Base-by-base conservation (phyloP, 2,888 invertebrate genomes). In the Oeneis ivallda region DNA sequence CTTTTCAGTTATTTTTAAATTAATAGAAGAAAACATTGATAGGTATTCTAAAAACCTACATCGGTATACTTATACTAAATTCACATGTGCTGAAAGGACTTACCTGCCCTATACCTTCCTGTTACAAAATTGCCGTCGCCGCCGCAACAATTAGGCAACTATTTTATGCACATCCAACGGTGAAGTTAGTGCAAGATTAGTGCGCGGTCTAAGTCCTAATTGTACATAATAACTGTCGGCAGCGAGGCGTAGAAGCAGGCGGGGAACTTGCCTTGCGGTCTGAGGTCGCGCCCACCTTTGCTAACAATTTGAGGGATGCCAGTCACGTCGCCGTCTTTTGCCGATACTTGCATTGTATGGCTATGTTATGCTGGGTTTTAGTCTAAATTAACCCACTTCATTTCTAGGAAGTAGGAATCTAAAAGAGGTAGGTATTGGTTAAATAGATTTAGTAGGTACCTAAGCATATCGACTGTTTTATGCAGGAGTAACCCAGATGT, bases 61-160 rank as follows among this genome's bases (percentile, higher is more conserved):
- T n/a, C n/a, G n/a, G n/a, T 2, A 43, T 4, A 13, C n/a, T 4
- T 43, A n/a, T 6, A n/a, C 43, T 37, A 37, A 5, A 7, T 15
- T 6, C 15, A 7, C 17, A 15, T 47, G 17, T 47, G 15, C 15
- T 17, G 17, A 9, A 9, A 47, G 17, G 17, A 47, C 17, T 47
- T 15, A 15, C 47, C 15, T 17, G 17, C 47, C 0, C n/a, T n/a
- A n/a, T 17, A 39, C 54, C 15, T 54, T 9, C 3, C n/a, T 13
- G 50, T 34, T 13, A 52, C 52, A 52, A 61, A 43, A 41, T 50
- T 41, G 62, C 54, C 41, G 53, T 54, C 54, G 49, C 58, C 45
- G 94, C 82, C 97, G 96, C 9, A 97, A 96, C 74, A 81, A 79
- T 82, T 80, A 80, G 73, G 75, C 72, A 73, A 82, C 82, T 81